A percentile compares a stretch with the other conserved stretches of the same genome.
phyloP scores from a whole-genome alignment of 2,888 invertebrate species.

The Torymus auratus region DNA sequence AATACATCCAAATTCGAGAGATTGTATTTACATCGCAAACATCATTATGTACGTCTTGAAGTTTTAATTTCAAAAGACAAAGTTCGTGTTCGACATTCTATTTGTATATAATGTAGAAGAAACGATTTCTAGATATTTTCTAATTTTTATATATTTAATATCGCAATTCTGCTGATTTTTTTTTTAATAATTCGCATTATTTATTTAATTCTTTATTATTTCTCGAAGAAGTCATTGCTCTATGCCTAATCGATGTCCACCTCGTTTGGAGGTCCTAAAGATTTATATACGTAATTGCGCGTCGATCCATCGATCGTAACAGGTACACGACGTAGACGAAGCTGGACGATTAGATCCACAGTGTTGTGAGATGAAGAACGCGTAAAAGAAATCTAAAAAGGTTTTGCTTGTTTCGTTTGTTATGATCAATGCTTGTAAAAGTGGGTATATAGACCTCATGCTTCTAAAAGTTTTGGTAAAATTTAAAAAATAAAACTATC shows the following conservation, averaged over 20 bases:
- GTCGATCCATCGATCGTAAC: constrained; percentile 59
- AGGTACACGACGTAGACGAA: constrained; percentile 55
- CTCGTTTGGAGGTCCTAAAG: constrained; percentile 39
- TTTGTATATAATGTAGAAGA: constrained; percentile 44
- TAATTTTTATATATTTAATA: constrained; percentile 50
- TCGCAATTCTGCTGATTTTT: constrained; percentile 31
- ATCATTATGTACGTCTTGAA: constrained; percentile 23
- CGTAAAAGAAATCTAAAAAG: constrained; percentile 21
- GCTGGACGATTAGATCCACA: constrained; percentile 33
- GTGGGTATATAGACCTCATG: neutral
- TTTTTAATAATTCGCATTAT: constrained; percentile 18
- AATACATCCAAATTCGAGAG: constrained; percentile 33
- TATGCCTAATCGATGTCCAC: constrained; percentile 54
- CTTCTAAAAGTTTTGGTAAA: constrained; percentile 27
- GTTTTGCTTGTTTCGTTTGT: neutral
- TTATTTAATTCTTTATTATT: constrained; percentile 34
- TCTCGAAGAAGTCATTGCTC: constrained; percentile 50
- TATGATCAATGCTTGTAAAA: constrained; percentile 24
- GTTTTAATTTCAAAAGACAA: constrained; percentile 39
- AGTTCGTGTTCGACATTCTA: constrained; percentile 58
- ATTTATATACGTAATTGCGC: constrained; percentile 48
- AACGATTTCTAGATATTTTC: constrained; percentile 50
- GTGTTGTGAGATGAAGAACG: constrained; percentile 24
- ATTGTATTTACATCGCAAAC: constrained; percentile 40
- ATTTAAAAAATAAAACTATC: constrained; percentile 38